Evolutionary conservation across 2,113 vertebrate species (phyloP).

Genomic region (Salminus brasiliensis): DNA sequence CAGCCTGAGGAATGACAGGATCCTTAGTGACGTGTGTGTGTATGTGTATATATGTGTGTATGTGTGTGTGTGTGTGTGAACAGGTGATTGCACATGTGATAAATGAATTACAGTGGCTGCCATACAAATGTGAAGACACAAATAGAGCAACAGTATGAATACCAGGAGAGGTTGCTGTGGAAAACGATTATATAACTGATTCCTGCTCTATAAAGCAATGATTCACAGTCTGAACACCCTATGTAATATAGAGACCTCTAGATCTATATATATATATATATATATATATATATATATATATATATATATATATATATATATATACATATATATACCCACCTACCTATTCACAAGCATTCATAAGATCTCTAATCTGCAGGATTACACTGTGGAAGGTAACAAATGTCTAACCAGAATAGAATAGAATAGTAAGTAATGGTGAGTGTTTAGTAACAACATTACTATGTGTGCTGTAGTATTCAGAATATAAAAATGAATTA

Average conservation of each 20-base stretch:
- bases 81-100: background rate
- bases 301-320: background rate
- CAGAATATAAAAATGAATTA: background rate
- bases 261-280: background rate
- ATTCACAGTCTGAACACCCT: background rate
- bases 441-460: background rate
- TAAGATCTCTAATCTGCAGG: background rate
- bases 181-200: constrained; percentile 12
- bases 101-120: background rate
- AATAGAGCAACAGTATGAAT: background rate
- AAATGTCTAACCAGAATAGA: background rate
- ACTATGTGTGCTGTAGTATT: background rate
- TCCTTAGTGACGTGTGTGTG: constrained; percentile 52
- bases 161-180: background rate
- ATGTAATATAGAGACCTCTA: background rate
- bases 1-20: constrained; percentile 61
- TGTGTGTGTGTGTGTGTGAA: background rate
- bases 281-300: background rate
- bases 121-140: background rate
- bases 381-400: background rate
- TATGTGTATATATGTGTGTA: background rate
- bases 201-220: background rate
- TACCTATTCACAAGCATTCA: background rate
- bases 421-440: background rate
- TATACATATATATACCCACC: background rate